Percentiles rank a stretch among this genome's conserved stretches.
Evolutionary conservation across 2,797 vertebrate species (phyloP).

Genomic region (Siniperca scherzeri): DNA sequence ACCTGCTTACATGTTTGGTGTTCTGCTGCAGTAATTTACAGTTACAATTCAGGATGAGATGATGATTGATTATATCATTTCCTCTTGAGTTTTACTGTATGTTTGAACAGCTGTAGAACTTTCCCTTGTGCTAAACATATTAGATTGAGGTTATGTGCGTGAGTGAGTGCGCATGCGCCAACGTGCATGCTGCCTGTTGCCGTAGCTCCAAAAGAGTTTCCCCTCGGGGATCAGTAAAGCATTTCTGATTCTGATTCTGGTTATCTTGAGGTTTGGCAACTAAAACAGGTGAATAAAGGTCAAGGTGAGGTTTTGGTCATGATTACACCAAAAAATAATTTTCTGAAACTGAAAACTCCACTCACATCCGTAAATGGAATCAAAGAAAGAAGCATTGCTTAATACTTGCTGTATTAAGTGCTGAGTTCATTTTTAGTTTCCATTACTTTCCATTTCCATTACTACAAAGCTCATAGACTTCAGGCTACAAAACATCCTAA

Average conservation of each 20-base stretch:
- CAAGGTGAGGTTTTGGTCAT: not conserved
- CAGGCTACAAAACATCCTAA: conserved; percentile 1
- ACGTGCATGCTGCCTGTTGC: too few species aligned
- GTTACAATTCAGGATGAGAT: conserved; percentile 16
- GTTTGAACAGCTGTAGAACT: not conserved
- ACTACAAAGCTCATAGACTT: conserved; percentile 3
- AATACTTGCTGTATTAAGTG: too few species aligned
- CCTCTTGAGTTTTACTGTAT: not conserved
- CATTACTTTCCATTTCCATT: not conserved
- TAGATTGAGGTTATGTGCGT: not conserved
- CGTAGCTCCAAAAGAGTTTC: too few species aligned
- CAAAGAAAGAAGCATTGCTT: not conserved
- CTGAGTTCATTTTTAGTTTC: not conserved
- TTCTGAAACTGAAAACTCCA: not conserved
- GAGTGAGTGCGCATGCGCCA: too few species aligned
- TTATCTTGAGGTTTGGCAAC: not conserved
- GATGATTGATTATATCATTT: conserved; percentile 8
- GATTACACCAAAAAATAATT: not conserved
- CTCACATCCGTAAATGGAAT: not conserved
- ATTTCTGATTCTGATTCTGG: too few species aligned
- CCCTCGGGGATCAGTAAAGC: too few species aligned
- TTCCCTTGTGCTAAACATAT: not conserved
- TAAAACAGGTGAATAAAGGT: not conserved
- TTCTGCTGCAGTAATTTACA: conserved; percentile 8
- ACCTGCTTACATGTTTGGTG: conserved; percentile 11